Evolutionary conservation across 2,797 vertebrate genomes (phyloP).

Genomic region (Neoniphon sammara): DNA sequence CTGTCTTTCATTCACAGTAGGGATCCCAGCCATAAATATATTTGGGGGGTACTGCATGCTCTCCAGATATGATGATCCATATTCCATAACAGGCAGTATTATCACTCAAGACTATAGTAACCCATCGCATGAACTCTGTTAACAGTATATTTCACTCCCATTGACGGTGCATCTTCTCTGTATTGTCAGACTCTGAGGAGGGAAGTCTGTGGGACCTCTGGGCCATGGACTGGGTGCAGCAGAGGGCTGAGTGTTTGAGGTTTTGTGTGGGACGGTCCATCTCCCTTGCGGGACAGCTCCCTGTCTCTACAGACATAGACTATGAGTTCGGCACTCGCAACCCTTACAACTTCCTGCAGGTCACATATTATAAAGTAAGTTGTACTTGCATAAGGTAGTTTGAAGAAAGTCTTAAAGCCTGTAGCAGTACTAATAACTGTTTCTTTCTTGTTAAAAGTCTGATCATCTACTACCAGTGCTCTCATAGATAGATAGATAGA

Average conservation of each 20-base stretch:
- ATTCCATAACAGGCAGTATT: too few relatives aligned
- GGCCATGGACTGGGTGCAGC: constrained; percentile 85
- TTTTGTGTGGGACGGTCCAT: constrained; percentile 84
- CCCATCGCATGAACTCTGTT: too few relatives aligned
- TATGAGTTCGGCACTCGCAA: constrained; percentile 89
- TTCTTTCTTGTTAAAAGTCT: not conserved
- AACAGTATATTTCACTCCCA: not conserved
- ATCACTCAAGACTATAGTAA: too few relatives aligned
- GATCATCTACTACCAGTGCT: not conserved
- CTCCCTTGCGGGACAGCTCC: constrained; percentile 82
- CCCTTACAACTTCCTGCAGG: constrained; percentile 96
- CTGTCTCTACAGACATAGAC: constrained; percentile 85
- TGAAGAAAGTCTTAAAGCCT: not conserved
- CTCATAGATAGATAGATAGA: not conserved
- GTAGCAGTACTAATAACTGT: not conserved
- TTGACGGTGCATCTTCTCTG: constrained; percentile 4
- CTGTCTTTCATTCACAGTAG: too few relatives aligned
- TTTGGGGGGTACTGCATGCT: too few relatives aligned
- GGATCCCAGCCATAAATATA: too few relatives aligned
- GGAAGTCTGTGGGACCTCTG: constrained; percentile 78
- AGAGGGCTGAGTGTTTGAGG: constrained; percentile 88
- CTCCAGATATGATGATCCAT: too few relatives aligned
- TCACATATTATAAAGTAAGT: constrained; percentile 93
- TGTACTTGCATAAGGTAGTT: not conserved
- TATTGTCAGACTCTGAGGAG: constrained; percentile 70